Evolutionary conservation across 2,888 invertebrate species (phyloP), one percentile per base, ranked within the genome.

Genomic region (Nephrotoma guestfalica): DNA sequence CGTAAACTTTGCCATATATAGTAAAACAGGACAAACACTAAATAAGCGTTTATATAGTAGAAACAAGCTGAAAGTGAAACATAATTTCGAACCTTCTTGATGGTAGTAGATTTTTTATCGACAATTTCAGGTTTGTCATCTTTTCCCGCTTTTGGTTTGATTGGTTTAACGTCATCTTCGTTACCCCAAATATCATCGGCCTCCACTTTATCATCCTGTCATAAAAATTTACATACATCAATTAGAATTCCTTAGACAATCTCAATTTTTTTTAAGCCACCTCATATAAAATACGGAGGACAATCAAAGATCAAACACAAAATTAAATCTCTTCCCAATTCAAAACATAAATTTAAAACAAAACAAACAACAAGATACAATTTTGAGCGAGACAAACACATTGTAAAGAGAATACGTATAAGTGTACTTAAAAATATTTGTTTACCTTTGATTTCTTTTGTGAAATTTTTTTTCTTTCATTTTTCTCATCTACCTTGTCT

Each of bases 161-260:
- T 9, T 30, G 30, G 30, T n/a, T 88, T 85, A 11, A n/a, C 86
- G 30, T 87, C 86, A 13, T 84, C 57, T 84, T 86, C 42, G 41
- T 87, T 87, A 86, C 87, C 15, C 85, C 88, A 88, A 86, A 87
- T 86, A 45, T 45, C 86, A 13, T 86, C 86, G 57, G 90, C 89
- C 86, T 92, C n/a, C 42, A n/a, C n/a, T 42, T 42, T 42, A 42
- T 40, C 84, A 41, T 71, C 71, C 71, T 71, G 30, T 71, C 30
- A 30, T 30, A 4, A 30, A 71, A 71, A 30, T 71, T 30, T n/a
- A 57, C 2, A 6, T 6, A 15, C 3, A 71, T 30, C 30, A 30
- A 30, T 71, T 71, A 71, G 30, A 71, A 30, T 11, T 30, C 3
- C 30, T 30, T 18, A 51, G 57, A 6, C 4, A 57, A 57, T 9